Evolutionary conservation across 2,888 invertebrate species (phyloP).

Genomic region (Sinhomidia bicolor): DNA sequence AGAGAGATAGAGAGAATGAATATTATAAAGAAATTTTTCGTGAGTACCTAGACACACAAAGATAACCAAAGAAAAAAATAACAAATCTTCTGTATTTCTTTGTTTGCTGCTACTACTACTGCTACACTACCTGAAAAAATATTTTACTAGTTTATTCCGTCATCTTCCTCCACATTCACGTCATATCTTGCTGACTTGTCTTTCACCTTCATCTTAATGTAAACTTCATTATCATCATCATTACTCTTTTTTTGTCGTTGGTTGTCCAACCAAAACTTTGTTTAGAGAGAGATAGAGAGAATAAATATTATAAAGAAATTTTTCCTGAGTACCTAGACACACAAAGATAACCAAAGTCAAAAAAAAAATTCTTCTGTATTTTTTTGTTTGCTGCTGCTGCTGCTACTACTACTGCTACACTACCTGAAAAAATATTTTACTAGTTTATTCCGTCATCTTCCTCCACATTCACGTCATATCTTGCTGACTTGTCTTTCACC

Average conservation of each 20-base stretch:
- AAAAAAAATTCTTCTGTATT: neutral
- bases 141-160: constrained; percentile 3
- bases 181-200: neutral
- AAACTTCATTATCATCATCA: constrained; percentile 42
- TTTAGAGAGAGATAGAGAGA: no score
- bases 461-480: constrained; percentile 5
- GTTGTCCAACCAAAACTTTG: constrained; percentile 44
- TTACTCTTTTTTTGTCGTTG: constrained; percentile 44
- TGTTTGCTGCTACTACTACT: constrained; percentile 10
- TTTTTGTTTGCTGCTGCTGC: constrained; percentile 5
- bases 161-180: constrained; percentile 28
- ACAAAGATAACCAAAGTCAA: no score
- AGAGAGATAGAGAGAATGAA: no score
- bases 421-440: constrained; percentile 40
- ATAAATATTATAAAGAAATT: no score
- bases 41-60: no score
- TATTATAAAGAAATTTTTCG: no score
- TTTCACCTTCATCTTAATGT: constrained; percentile 59
- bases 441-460: constrained; percentile 8
- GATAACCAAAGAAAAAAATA: no score
- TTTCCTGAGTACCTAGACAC: no score
- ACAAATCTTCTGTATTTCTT: constrained; percentile 7
- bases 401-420: no score
- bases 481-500: constrained; percentile 55
- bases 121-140: no score